Percentiles rank a stretch among this genome's conserved stretches.
Evolutionary conservation across 2,888 invertebrate genomes (phyloP).

Genomic region (Heliothis peltigera): DNA sequence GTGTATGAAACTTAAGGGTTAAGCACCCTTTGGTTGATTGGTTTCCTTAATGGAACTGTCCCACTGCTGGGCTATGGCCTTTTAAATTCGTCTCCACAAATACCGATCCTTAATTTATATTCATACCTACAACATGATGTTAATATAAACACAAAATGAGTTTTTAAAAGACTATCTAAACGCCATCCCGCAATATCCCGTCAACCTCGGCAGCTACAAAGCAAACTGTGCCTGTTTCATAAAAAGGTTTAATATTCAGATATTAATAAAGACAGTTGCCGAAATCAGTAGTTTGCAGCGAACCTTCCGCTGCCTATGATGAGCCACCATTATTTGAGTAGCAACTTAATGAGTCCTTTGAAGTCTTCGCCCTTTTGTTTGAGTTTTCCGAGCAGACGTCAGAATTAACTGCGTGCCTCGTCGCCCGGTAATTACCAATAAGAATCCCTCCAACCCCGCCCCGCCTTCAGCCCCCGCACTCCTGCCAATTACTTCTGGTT

Average conservation of each 20-base stretch:
- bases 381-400: conserved; percentile 77
- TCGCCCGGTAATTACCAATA: conserved; percentile 75
- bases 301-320: conserved; percentile 42
- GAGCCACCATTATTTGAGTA: conserved; percentile 75
- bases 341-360: conserved; percentile 81
- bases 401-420: conserved; percentile 69
- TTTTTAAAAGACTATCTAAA: background rate
- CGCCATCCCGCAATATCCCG: conserved; percentile 8
- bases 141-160: background rate
- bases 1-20: too few relatives aligned
- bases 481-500: conserved; percentile 70
- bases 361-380: conserved; percentile 79
- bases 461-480: conserved; percentile 24
- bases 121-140: too few relatives aligned
- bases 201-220: conserved; percentile 2
- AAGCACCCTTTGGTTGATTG: too few relatives aligned
- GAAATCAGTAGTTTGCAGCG: conserved; percentile 31
- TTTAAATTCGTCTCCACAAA: too few relatives aligned
- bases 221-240: conserved; percentile 23
- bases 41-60: too few relatives aligned
- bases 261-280: conserved; percentile 29
- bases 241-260: too few relatives aligned
- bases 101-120: too few relatives aligned
- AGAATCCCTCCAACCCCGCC: conserved; percentile 53
- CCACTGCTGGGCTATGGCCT: too few relatives aligned